These are phyloP conservation scores for Pionites leucogaster DNA, from an alignment of 2,113 vertebrate genomes.

Conservation along the genomic window DNA sequence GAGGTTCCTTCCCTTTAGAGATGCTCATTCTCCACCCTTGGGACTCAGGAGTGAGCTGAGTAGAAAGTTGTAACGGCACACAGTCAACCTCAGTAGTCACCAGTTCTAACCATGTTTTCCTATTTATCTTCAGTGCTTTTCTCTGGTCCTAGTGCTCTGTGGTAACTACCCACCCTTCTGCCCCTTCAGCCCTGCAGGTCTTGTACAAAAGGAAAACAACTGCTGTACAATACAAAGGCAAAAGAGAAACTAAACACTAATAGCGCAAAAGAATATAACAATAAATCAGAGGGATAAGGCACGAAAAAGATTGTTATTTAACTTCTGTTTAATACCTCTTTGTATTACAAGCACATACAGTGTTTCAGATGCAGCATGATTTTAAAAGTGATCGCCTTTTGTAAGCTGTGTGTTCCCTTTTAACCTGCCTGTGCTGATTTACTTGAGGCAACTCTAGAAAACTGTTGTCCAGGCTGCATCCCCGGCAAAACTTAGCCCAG, in stretches of 20 bases:
- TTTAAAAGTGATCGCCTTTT: not conserved
- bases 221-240: not conserved
- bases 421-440: not conserved
- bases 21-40: accelerated
- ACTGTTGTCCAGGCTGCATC: not conserved
- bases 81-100: not conserved
- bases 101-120: not conserved
- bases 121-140: not conserved
- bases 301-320: not conserved
- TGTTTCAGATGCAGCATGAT: not conserved
- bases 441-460: not conserved
- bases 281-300: not conserved
- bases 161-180: not conserved
- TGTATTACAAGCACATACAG: not conserved
- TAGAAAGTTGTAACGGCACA: not conserved
- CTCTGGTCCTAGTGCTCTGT: not conserved
- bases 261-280: not conserved
- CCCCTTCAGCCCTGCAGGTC: not conserved
- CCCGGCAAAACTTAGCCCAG: accelerated
- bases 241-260: not conserved
- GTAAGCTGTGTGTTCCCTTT: not conserved
- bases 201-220: not conserved
- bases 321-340: not conserved
- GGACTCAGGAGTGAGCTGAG: not conserved
- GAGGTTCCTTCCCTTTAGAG: not conserved